Conservation (phyloP, 2,888 invertebrate genomes). For the Portevinia maculata region DNA sequence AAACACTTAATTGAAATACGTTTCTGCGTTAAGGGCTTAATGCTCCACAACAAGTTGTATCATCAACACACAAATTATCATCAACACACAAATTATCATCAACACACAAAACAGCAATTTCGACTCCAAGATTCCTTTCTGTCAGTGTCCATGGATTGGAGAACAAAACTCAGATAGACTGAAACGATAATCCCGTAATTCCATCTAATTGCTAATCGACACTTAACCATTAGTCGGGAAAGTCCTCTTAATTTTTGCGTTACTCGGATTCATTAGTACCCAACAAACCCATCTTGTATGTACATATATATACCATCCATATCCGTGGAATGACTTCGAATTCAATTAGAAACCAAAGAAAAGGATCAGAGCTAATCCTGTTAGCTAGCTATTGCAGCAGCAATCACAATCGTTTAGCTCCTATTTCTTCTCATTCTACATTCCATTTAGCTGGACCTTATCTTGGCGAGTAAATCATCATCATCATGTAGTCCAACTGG, state of each 20-base stretch:
- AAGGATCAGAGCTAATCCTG: slow-evolving; percentile 71
- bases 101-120: neutral
- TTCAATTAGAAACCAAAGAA: slow-evolving; percentile 70
- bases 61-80: too few species aligned
- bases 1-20: too few species aligned
- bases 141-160: slow-evolving; percentile 6
- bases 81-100: too few species aligned
- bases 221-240: slow-evolving; percentile 69
- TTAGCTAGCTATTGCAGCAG: slow-evolving; percentile 52
- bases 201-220: slow-evolving; percentile 72
- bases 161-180: slow-evolving; percentile 5
- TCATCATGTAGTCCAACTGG: slow-evolving; percentile 20
- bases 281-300: neutral
- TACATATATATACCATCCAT: slow-evolving; percentile 13
- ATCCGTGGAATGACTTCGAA: slow-evolving; percentile 46
- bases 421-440: slow-evolving; percentile 14
- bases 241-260: slow-evolving; percentile 67
- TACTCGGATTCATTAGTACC: neutral
- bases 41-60: slow-evolving; percentile 13
- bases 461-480: slow-evolving; percentile 58
- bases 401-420: slow-evolving; percentile 40
- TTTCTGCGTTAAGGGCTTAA: neutral
- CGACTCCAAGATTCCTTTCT: slow-evolving; percentile 2
- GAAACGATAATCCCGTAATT: slow-evolving; percentile 62
- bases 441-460: slow-evolving; percentile 31